A percentile compares a stretch with the other conserved stretches of the same genome.
Conservation (phyloP, 1,140 invertebrate species). For the Drosophila nannoptera region DNA sequence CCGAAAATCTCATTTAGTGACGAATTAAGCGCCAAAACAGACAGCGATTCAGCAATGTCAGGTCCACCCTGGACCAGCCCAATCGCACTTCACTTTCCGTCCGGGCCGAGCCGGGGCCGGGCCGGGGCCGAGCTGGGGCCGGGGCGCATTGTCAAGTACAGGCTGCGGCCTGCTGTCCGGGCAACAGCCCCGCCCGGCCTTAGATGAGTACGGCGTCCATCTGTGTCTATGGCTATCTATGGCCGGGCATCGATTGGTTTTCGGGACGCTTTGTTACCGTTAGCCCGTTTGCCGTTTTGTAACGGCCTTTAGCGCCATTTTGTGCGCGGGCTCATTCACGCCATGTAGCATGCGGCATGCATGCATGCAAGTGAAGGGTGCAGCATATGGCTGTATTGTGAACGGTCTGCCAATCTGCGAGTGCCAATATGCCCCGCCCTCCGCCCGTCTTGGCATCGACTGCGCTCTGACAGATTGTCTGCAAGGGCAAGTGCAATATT, state of each 20-base stretch:
- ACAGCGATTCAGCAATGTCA: slow-evolving; percentile 69
- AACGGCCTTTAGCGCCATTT: slow-evolving; percentile 76
- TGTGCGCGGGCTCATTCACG: slow-evolving; percentile 69
- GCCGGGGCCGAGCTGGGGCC: slow-evolving; percentile 5
- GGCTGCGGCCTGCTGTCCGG: slow-evolving; percentile 13
- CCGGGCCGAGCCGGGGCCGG: background rate
- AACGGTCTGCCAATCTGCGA: background rate
- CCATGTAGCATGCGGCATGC: slow-evolving; percentile 41
- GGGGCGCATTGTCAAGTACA: slow-evolving; percentile 62
- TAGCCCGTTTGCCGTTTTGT: slow-evolving; percentile 42
- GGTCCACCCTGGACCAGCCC: slow-evolving; percentile 49
- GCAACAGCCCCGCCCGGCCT: slow-evolving; percentile 4
- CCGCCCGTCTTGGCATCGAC: slow-evolving; percentile 4
- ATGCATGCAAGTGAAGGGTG: no score
- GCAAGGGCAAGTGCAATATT: slow-evolving; percentile 77
- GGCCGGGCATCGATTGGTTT: slow-evolving; percentile 68
- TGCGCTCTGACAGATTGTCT: slow-evolving; percentile 70
- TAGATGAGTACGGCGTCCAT: slow-evolving; percentile 2
- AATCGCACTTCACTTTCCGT: background rate
- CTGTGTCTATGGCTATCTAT: slow-evolving; percentile 62
- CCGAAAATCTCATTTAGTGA: slow-evolving; percentile 78
- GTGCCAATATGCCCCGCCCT: background rate
- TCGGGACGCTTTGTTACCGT: slow-evolving; percentile 32
- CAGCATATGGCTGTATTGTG: slow-evolving; percentile 45
- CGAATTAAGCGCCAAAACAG: slow-evolving; percentile 78